These are phyloP conservation scores for Archips crataeganus DNA, from an alignment of 2,888 invertebrate species.

Conservation along the genomic window DNA sequence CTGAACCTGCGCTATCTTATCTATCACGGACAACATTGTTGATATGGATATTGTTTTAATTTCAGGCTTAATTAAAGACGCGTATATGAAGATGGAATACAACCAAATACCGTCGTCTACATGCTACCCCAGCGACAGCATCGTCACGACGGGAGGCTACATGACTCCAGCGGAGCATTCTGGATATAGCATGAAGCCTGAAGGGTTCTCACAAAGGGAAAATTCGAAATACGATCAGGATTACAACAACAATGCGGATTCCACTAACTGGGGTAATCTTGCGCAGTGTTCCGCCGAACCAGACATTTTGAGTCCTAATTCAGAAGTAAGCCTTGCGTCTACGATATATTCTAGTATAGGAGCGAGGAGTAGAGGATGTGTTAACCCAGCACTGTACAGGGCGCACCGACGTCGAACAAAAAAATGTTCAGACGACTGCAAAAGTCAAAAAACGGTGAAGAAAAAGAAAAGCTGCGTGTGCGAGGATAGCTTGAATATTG, in stretches of 20 bases:
- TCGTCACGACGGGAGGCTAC: background rate
- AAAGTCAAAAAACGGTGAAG: background rate
- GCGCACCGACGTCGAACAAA: background rate
- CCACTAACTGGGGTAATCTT: background rate
- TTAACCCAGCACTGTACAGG: background rate
- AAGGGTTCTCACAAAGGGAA: background rate
- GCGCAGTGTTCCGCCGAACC: background rate
- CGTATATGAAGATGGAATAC: background rate
- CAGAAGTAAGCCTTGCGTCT: background rate
- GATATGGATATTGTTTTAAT: background rate
- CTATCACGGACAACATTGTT: too few relatives aligned
- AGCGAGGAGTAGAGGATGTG: background rate
- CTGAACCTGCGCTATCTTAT: too few relatives aligned
- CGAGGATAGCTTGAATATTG: background rate
- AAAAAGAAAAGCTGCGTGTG: background rate
- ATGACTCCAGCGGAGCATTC: background rate
- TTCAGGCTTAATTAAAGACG: background rate
- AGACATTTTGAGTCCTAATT: background rate
- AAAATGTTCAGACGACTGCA: background rate
- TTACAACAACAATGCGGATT: background rate
- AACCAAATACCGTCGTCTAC: background rate
- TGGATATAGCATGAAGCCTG: background rate
- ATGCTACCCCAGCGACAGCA: background rate
- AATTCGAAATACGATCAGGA: background rate
- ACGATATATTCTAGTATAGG: background rate